Conservation (phyloP, 2,113 vertebrate genomes). For the Solenodon paradoxus region DNA sequence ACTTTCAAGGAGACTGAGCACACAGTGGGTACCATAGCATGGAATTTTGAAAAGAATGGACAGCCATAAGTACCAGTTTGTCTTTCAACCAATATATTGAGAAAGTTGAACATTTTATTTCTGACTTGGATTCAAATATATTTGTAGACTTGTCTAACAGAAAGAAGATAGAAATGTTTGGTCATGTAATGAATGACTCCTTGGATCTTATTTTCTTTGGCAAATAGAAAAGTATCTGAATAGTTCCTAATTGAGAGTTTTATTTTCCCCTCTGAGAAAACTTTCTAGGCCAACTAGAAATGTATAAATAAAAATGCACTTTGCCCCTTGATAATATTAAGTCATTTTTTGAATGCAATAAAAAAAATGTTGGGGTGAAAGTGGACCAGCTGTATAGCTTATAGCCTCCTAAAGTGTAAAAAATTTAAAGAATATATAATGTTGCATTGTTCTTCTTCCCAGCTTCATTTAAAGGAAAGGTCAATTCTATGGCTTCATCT, state of each 20-base stretch:
- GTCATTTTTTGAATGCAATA: background rate
- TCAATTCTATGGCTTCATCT: slow-evolving; percentile 18
- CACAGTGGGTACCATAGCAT: background rate
- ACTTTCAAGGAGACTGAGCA: background rate
- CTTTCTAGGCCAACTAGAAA: background rate
- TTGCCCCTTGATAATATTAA: background rate
- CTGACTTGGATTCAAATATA: background rate
- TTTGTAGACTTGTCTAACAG: background rate
- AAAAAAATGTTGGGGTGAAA: background rate
- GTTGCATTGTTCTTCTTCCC: background rate
- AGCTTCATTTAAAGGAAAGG: slow-evolving; percentile 49
- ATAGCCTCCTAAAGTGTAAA: background rate
- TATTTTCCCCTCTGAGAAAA: background rate
- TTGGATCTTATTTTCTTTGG: slow-evolving; percentile 23
- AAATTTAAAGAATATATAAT: background rate
- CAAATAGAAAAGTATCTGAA: background rate
- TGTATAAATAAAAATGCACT: background rate
- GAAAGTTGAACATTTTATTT: slow-evolving; percentile 21
- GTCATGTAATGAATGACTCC: background rate
- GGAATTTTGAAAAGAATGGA: background rate
- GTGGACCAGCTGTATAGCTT: background rate
- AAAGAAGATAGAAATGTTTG: slow-evolving; percentile 39
- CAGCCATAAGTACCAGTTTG: background rate
- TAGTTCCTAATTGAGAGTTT: background rate
- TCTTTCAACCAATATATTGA: background rate